These are phyloP conservation scores for Corythaeola cristata DNA, from an alignment of 2,113 vertebrate species.

Conservation along the genomic window DNA sequence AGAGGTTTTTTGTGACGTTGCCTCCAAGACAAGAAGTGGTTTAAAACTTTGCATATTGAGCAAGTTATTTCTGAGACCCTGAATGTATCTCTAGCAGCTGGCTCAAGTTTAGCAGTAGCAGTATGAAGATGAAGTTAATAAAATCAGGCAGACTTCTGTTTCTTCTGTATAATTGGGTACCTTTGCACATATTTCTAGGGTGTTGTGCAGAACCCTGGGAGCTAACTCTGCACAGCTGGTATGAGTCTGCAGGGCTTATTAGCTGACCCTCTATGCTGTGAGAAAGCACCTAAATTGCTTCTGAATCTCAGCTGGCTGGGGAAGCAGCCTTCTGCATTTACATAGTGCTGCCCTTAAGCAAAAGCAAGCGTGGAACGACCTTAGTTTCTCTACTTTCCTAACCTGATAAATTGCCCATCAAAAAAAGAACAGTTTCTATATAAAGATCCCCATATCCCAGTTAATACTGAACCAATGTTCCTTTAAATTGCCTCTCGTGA, in stretches of 20 bases:
- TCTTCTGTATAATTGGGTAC: background rate
- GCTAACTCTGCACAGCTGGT: background rate
- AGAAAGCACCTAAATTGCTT: conserved; percentile 15
- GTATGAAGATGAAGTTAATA: background rate
- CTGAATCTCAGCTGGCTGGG: background rate
- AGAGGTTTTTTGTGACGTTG: background rate
- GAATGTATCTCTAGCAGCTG: background rate
- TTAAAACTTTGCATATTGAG: background rate
- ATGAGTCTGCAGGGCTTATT: background rate
- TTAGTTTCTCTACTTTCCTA: conserved; percentile 21
- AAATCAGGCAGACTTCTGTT: background rate
- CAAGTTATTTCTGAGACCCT: background rate
- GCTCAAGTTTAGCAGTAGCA: background rate
- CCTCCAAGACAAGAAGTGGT: background rate
- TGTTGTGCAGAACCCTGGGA: background rate
- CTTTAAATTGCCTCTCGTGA: conserved; percentile 2
- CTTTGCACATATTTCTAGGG: background rate
- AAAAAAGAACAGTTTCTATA: conserved; percentile 19
- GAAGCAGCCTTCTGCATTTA: conserved; percentile 8
- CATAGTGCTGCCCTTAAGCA: conserved; percentile 21
- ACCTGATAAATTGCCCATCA: conserved; percentile 26
- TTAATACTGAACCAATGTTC: conserved; percentile 38
- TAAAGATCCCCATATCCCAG: background rate
- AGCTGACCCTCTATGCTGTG: background rate
- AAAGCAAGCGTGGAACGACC: conserved; percentile 30